phyloP scores from a whole-genome alignment of 2,113 vertebrate genomes.

The cattle (Bos taurus) region DNA sequence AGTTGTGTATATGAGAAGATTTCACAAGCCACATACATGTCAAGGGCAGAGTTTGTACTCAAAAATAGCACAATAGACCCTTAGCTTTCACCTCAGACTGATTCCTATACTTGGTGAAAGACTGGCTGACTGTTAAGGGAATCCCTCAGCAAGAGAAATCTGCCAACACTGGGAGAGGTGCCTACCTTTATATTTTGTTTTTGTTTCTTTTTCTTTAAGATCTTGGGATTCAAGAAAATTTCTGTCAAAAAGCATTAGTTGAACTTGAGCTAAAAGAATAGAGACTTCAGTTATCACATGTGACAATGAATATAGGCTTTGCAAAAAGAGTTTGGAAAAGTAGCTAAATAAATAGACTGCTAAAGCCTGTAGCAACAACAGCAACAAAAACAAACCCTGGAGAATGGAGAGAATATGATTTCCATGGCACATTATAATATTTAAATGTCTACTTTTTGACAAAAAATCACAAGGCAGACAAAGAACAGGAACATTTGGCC shows the following conservation, averaged over 20 bases:
- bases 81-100: background rate
- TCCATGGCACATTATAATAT: background rate
- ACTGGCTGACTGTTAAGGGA: background rate
- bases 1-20: background rate
- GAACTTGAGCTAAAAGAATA: background rate
- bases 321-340: background rate
- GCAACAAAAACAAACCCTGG: background rate
- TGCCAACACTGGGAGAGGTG: background rate
- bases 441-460: background rate
- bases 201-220: background rate
- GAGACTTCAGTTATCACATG: background rate
- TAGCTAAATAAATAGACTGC: background rate
- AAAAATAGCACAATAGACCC: background rate
- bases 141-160: background rate
- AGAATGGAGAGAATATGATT: background rate
- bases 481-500: background rate
- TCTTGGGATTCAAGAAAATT: background rate
- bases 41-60: background rate
- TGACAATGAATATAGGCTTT: background rate
- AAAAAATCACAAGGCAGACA: background rate
- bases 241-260: background rate
- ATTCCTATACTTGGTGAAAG: background rate
- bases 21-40: background rate
- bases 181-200: background rate
- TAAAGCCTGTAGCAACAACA: background rate